Evolutionary conservation across 2,888 invertebrate species (phyloP).

Genomic region (Ernsta delagoae): DNA sequence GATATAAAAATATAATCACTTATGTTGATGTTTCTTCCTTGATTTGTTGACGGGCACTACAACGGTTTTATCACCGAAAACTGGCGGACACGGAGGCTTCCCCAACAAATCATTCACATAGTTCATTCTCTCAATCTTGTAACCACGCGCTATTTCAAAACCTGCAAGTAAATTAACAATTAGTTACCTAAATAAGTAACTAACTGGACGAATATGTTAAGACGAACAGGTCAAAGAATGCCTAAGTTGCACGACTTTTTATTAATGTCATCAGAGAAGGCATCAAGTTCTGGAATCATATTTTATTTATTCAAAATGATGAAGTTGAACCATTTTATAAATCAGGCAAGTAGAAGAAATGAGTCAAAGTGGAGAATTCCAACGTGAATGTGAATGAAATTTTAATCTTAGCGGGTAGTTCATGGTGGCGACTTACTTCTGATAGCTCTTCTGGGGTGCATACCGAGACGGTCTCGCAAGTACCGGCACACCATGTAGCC

Average conservation of each 20-base stretch:
- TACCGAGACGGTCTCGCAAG: constrained; percentile 86
- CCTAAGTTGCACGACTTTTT: too few relatives aligned
- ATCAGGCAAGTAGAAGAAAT: too few relatives aligned
- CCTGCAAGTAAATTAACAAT: constrained; percentile 63
- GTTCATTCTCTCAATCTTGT: constrained; percentile 86
- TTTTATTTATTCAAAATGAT: too few relatives aligned
- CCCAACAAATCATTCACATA: constrained; percentile 79
- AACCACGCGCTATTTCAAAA: constrained; percentile 87
- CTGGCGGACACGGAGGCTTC: constrained; percentile 51
- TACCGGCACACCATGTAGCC: constrained; percentile 91
- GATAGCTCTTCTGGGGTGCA: constrained; percentile 84
- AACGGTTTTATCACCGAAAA: constrained; percentile 50
- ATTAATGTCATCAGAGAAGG: too few relatives aligned
- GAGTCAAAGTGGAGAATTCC: too few relatives aligned
- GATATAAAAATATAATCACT: background rate
- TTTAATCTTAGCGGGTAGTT: too few relatives aligned
- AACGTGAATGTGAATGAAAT: too few relatives aligned
- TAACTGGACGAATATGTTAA: too few relatives aligned
- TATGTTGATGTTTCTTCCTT: background rate
- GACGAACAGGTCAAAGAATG: too few relatives aligned
- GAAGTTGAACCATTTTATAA: too few relatives aligned
- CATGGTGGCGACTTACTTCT: constrained; percentile 34
- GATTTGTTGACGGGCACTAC: constrained; percentile 48
- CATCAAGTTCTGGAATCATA: too few relatives aligned
- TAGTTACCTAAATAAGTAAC: too few relatives aligned